Base-by-base conservation (phyloP, 2,797 vertebrate genomes). In the Oryzias sinensis region DNA sequence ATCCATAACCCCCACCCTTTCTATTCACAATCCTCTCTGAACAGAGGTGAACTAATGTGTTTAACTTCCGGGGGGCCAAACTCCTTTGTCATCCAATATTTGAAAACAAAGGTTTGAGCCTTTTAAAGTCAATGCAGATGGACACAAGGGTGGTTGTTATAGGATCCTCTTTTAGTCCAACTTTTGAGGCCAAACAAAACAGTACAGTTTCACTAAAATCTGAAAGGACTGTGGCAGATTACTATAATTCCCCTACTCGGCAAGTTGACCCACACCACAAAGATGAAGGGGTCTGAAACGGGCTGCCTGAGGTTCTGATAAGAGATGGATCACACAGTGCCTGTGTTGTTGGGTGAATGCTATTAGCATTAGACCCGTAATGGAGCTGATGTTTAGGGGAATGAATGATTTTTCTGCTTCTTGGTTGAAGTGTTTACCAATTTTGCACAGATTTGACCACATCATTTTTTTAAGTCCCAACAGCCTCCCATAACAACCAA, bases 201-300 rank as follows among this genome's bases (percentile, higher is more conserved):
- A 77, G 68, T 62, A 67, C 72, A 14, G 42, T n/a, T n/a, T n/a
- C n/a, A n/a, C n/a, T n/a, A n/a, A 51, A 65, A 82, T 82, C 70
- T 72, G 77, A 68, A 72, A 61, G 62, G 62, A 71, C 57, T 18
- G 45, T 65, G 72, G 73, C 79, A 82, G 85, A 87, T 88, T 87
- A 85, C 67, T 62, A 73, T 87, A 90, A 91, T 90, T 85, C 78
- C 46, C 63, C 61, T 70, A 69, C 77, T 88, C 72, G 76, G 75
- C 49, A 4, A 76, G 68, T 3, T 72, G 78, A 79, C 49, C 40
- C 53, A 5, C 6, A 37, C 8, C 57, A 72, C 62, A 85, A 76
- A 87, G 77, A 81, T 77, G 62, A 68, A 71, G 72, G 60, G 65
- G 62, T 63, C 14, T 70, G 56, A 72, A 72, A 70, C n/a, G 29